phyloP scores from a whole-genome alignment of 1,140 invertebrate genomes.

The Drosophila sucinea region DNA sequence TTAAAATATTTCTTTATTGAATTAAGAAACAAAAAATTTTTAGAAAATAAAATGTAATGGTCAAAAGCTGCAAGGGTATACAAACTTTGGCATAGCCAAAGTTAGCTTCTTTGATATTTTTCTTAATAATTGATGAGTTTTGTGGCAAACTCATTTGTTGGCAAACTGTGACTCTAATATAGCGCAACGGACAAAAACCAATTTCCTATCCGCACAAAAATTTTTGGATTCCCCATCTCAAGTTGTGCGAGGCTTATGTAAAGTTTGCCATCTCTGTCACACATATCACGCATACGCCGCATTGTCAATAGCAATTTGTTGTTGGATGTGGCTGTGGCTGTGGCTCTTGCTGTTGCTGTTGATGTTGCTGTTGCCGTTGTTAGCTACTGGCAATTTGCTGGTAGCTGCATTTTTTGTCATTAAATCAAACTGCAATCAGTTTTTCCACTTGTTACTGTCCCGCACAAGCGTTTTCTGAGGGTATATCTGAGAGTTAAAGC shows the following conservation, averaged over 20 bases:
- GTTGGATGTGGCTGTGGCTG: constrained; percentile 8
- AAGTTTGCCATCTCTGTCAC: constrained; percentile 24
- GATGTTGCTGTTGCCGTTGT: constrained; percentile 28
- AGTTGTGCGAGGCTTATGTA: constrained; percentile 5
- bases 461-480: not conserved
- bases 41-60: too few relatives aligned
- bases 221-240: constrained; percentile 8
- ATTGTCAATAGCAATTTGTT: constrained; percentile 63
- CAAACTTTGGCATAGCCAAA: too few relatives aligned
- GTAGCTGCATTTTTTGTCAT: constrained; percentile 63
- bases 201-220: constrained; percentile 8
- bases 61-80: too few relatives aligned
- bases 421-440: constrained; percentile 12
- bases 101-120: too few relatives aligned
- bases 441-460: constrained; percentile 3
- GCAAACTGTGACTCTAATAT: constrained; percentile 9
- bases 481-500: not conserved
- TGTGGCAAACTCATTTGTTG: constrained; percentile 6
- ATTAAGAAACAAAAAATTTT: too few relatives aligned
- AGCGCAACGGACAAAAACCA: constrained; percentile 5
- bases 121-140: constrained; percentile 9
- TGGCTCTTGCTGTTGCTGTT: constrained; percentile 10
- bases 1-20: too few relatives aligned
- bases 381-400: constrained; percentile 55
- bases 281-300: constrained; percentile 69